A percentile compares a stretch with the other conserved stretches of the same genome.
These are phyloP conservation scores for Mongoloraphidia duomilia DNA, from an alignment of 2,888 invertebrate species.

Conservation along the genomic window DNA sequence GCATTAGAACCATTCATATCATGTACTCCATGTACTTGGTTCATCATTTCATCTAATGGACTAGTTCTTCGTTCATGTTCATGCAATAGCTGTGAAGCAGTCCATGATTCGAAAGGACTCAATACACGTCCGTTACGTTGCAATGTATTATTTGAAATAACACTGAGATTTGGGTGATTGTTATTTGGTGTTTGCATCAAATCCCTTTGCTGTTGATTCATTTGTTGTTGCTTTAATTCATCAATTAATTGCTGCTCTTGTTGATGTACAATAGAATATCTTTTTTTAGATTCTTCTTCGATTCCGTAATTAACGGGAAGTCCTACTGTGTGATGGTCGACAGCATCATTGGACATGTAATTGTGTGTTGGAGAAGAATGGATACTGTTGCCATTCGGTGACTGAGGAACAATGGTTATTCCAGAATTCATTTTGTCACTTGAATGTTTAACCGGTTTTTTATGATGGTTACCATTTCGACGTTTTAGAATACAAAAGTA, in stretches of 20 bases:
- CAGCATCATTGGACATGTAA: slow-evolving; percentile 22
- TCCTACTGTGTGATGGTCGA: slow-evolving; percentile 31
- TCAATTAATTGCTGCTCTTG: slow-evolving; percentile 32
- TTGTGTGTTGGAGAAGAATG: slow-evolving; percentile 18
- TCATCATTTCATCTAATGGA: slow-evolving; percentile 25
- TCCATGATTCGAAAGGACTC: slow-evolving; percentile 43
- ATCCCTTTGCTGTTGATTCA: slow-evolving; percentile 21
- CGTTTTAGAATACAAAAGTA: slow-evolving; percentile 34
- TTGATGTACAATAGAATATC: slow-evolving; percentile 32
- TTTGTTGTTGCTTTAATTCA: slow-evolving; percentile 30
- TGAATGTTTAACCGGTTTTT: slow-evolving; percentile 22
- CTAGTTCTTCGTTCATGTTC: slow-evolving; percentile 41
- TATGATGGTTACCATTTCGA: slow-evolving; percentile 20
- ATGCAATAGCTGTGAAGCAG: slow-evolving; percentile 40
- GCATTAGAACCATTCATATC: slow-evolving; percentile 15
- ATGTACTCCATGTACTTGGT: slow-evolving; percentile 22
- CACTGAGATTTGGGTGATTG: slow-evolving; percentile 23
- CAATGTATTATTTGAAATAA: slow-evolving; percentile 29
- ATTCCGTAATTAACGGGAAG: slow-evolving; percentile 30
- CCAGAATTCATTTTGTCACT: slow-evolving; percentile 27
- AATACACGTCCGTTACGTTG: slow-evolving; percentile 30
- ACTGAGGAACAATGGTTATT: slow-evolving; percentile 32
- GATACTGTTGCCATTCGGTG: slow-evolving; percentile 18
- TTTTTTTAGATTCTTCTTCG: slow-evolving; percentile 33
- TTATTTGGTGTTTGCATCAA: slow-evolving; percentile 19